A percentile compares a stretch with the other conserved stretches of the same genome.
Conservation (phyloP, 2,888 invertebrate species). For the Disparrhopalites patrizii region DNA sequence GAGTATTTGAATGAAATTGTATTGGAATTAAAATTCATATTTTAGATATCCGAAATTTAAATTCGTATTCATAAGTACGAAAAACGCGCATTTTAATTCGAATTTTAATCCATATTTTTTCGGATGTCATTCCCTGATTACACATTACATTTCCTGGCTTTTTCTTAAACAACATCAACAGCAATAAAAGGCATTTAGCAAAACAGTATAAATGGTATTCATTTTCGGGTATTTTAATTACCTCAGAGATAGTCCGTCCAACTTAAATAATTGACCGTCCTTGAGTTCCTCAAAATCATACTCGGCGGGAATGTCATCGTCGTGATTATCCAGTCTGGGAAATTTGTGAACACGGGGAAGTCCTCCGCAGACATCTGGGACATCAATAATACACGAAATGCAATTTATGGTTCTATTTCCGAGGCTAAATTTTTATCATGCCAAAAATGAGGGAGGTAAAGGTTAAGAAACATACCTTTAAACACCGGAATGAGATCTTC, state of each 20-base stretch:
- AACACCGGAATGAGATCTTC: slow-evolving; percentile 54
- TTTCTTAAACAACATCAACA: too few relatives aligned
- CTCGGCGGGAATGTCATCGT: slow-evolving; percentile 52
- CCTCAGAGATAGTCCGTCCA: slow-evolving; percentile 79
- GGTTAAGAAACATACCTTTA: slow-evolving; percentile 21
- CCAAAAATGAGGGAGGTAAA: too few relatives aligned
- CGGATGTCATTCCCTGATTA: too few relatives aligned
- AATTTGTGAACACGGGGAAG: slow-evolving; percentile 52
- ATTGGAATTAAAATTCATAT: too few relatives aligned
- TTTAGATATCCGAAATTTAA: too few relatives aligned
- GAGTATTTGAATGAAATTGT: too few relatives aligned
- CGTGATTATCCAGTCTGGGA: slow-evolving; percentile 62
- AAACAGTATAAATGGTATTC: neutral
- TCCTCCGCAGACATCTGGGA: neutral
- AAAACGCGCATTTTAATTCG: too few relatives aligned
- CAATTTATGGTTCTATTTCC: neutral
- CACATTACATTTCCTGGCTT: too few relatives aligned
- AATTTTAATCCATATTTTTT: too few relatives aligned
- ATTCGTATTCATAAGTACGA: too few relatives aligned
- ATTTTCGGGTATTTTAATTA: slow-evolving; percentile 37
- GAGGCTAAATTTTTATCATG: neutral
- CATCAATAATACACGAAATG: neutral
- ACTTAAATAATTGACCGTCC: slow-evolving; percentile 70
- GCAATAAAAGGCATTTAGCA: too few relatives aligned
- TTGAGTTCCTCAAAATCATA: slow-evolving; percentile 60